Evolutionary conservation across 2,797 vertebrate genomes (phyloP).

Genomic region (Poeciliopsis infans): DNA sequence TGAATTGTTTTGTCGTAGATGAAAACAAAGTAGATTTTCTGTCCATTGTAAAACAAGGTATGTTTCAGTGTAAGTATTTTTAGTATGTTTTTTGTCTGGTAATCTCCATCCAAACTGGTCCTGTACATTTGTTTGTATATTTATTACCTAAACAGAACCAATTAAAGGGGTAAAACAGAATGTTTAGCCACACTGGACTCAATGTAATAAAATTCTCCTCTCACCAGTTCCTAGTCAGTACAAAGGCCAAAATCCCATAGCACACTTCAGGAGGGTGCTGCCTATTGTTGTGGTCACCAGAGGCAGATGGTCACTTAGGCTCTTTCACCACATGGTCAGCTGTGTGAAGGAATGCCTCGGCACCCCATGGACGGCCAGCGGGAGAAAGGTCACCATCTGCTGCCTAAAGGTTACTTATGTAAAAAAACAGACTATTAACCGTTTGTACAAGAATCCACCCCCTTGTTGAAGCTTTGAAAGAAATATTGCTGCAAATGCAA

Average conservation of each 20-base stretch:
- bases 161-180: not conserved
- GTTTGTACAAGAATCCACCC: constrained; percentile 29
- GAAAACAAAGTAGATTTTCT: not conserved
- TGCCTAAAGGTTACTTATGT: constrained; percentile 62
- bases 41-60: not conserved
- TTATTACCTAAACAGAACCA: not conserved
- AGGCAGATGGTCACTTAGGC: constrained; percentile 76
- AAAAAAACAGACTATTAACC: constrained; percentile 38
- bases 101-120: constrained; percentile 3
- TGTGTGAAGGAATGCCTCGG: constrained; percentile 74
- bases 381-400: constrained; percentile 77
- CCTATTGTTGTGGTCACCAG: constrained; percentile 65
- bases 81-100: not conserved
- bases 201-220: constrained; percentile 27
- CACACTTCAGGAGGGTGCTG: constrained; percentile 69
- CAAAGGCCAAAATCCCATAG: constrained; percentile 60
- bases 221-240: constrained; percentile 39
- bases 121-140: constrained; percentile 13
- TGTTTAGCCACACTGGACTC: constrained; percentile 6
- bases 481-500: constrained; percentile 2
- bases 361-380: constrained; percentile 57
- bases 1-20: not conserved
- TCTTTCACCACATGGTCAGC: constrained; percentile 59
- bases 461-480: constrained; percentile 5
- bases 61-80: not conserved